Percentiles rank a stretch among this genome's conserved stretches.
These are phyloP conservation scores for Typhlichthys subterraneus DNA, from an alignment of 2,797 vertebrate genomes.

Conservation along the genomic window DNA sequence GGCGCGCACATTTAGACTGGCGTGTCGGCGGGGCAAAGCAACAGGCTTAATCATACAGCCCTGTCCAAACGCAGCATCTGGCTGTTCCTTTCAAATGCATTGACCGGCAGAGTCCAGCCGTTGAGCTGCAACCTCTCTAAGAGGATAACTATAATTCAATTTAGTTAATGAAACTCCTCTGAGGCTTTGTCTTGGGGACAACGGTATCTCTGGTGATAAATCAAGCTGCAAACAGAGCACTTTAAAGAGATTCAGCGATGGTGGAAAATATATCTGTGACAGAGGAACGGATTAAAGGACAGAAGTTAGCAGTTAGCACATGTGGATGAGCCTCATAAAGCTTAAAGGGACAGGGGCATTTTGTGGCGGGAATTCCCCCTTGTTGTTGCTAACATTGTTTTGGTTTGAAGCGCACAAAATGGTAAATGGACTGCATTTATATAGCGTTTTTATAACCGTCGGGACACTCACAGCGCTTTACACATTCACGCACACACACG, in stretches of 20 bases:
- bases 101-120: conserved; percentile 48
- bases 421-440: too few relatives aligned
- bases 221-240: conserved; percentile 78
- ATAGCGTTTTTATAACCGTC: too few relatives aligned
- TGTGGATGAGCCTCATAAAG: conserved; percentile 12
- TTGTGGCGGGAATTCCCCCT: too few relatives aligned
- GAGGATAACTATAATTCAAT: conserved; percentile 78
- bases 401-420: too few relatives aligned
- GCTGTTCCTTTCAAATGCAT: conserved; percentile 56
- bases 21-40: conserved; percentile 30
- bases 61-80: conserved; percentile 59
- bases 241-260: conserved; percentile 81
- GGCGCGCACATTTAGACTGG: conserved; percentile 31
- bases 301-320: conserved; percentile 72
- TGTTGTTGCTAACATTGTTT: too few relatives aligned
- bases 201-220: conserved; percentile 83
- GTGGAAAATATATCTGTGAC: conserved; percentile 71
- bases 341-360: too few relatives aligned
- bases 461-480: too few relatives aligned
- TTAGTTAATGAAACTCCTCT: conserved; percentile 83
- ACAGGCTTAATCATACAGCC: conserved; percentile 50
- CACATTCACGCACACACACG: too few relatives aligned
- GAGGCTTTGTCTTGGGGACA: conserved; percentile 81
- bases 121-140: conserved; percentile 56
- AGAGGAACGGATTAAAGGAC: conserved; percentile 80